A percentile compares a stretch with the other conserved stretches of the same genome.
These are phyloP conservation scores for Craseonycteris thonglongyai DNA, from an alignment of 2,113 vertebrate genomes.

Conservation along the genomic window DNA sequence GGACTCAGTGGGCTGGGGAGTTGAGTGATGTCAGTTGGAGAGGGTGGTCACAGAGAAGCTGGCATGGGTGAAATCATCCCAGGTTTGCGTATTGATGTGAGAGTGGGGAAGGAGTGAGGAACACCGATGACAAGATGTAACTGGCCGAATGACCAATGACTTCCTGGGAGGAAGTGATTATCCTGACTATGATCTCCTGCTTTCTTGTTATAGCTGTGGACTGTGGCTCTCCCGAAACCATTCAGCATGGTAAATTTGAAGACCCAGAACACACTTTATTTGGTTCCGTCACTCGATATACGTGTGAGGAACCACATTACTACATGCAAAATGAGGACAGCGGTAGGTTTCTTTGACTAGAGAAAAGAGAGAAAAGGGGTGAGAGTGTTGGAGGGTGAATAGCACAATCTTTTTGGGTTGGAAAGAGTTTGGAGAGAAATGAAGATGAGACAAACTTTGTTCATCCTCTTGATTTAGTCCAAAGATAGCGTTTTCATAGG, in stretches of 20 bases:
- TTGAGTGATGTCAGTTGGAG: neutral
- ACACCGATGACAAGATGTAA: neutral
- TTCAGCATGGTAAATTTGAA: constrained; percentile 54
- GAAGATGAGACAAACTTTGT: neutral
- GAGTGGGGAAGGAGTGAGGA: neutral
- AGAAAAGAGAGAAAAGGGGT: neutral
- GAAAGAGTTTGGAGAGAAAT: neutral
- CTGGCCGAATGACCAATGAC: neutral
- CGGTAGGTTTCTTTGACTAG: constrained; percentile 63
- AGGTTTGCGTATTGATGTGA: neutral
- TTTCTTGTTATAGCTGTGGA: constrained; percentile 80
- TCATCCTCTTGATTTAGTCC: neutral
- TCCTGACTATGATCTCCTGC: neutral
- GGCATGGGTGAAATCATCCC: neutral
- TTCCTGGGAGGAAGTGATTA: neutral
- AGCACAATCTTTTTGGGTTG: neutral
- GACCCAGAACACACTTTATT: constrained; percentile 64
- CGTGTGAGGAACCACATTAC: constrained; percentile 78
- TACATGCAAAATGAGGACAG: constrained; percentile 47
- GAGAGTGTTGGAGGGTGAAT: neutral
- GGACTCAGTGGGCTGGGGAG: neutral
- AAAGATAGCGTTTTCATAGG: neutral
- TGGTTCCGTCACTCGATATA: constrained; percentile 66
- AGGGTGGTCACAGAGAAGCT: neutral
- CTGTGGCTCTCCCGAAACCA: constrained; percentile 80